A percentile compares a stretch with the other conserved stretches of the same genome.
Conservation (phyloP, 1,140 invertebrate genomes). For the Drosophila arizonae region DNA sequence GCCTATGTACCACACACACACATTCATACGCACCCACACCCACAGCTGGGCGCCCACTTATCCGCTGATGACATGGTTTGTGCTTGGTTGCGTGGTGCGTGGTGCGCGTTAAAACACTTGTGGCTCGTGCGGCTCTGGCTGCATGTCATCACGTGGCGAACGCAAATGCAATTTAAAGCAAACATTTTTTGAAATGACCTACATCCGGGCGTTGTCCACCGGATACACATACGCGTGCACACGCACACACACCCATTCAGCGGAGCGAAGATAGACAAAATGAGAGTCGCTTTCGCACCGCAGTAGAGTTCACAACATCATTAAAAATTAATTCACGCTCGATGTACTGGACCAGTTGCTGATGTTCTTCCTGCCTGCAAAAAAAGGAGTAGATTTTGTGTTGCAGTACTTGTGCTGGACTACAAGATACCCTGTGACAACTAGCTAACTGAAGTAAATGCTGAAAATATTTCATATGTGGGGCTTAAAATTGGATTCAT, state of each 20-base stretch:
- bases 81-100: conserved; percentile 43
- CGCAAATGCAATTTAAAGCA: conserved; percentile 80
- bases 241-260: conserved; percentile 31
- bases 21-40: background rate
- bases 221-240: conserved; percentile 31
- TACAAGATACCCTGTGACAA: background rate
- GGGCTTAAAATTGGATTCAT: no score
- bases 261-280: conserved; percentile 49
- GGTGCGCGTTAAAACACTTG: conserved; percentile 61
- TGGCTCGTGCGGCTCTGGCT: conserved; percentile 58
- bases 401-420: background rate
- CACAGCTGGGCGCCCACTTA: conserved; percentile 9
- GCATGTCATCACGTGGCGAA: conserved; percentile 67
- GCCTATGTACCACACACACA: background rate
- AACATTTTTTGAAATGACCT: conserved; percentile 79
- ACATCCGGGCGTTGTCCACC: conserved; percentile 63
- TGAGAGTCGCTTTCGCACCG: conserved; percentile 61
- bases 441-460: no score
- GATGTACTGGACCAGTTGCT: conserved; percentile 59
- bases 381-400: background rate
- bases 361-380: conserved; percentile 8
- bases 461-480: no score
- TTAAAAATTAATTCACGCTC: conserved; percentile 82
- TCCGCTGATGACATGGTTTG: conserved; percentile 62
- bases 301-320: conserved; percentile 70